phyloP scores from a whole-genome alignment of 2,888 invertebrate genomes.

The Rotaria socialis region DNA sequence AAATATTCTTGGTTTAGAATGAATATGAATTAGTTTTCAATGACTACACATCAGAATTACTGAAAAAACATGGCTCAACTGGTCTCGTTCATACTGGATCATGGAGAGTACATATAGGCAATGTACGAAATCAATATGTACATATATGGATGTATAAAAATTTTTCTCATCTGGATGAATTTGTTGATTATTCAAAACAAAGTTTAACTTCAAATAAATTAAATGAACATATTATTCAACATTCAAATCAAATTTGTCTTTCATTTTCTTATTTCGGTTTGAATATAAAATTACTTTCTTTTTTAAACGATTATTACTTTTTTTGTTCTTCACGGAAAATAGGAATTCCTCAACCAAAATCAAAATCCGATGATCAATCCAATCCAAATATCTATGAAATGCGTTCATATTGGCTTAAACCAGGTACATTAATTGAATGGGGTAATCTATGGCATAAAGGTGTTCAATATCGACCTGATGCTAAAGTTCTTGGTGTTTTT shows the following conservation, averaged over 20 bases:
- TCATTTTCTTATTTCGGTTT: constrained; percentile 45
- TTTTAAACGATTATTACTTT: not conserved
- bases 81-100: constrained; percentile 9
- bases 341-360: constrained; percentile 13
- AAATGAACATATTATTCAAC: constrained; percentile 29
- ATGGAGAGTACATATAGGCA: constrained; percentile 28
- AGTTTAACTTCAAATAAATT: constrained; percentile 14
- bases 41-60: not conserved
- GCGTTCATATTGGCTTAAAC: constrained; percentile 44
- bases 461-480: constrained; percentile 43
- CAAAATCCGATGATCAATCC: constrained; percentile 8
- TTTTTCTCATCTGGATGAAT: constrained; percentile 36
- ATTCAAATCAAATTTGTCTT: constrained; percentile 44
- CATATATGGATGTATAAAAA: constrained; percentile 46
- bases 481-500: constrained; percentile 44
- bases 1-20: not conserved
- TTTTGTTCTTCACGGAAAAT: not conserved
- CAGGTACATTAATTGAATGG: constrained; percentile 47
- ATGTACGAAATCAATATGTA: constrained; percentile 36
- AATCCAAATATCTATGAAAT: constrained; percentile 46
- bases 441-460: constrained; percentile 46
- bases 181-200: not conserved
- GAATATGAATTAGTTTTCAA: not conserved
- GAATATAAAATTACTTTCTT: not conserved
- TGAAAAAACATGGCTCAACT: not conserved